These are phyloP conservation scores for Acrocephalus scirpaceus DNA, from an alignment of 2,797 vertebrate genomes.

Conservation along the genomic window DNA sequence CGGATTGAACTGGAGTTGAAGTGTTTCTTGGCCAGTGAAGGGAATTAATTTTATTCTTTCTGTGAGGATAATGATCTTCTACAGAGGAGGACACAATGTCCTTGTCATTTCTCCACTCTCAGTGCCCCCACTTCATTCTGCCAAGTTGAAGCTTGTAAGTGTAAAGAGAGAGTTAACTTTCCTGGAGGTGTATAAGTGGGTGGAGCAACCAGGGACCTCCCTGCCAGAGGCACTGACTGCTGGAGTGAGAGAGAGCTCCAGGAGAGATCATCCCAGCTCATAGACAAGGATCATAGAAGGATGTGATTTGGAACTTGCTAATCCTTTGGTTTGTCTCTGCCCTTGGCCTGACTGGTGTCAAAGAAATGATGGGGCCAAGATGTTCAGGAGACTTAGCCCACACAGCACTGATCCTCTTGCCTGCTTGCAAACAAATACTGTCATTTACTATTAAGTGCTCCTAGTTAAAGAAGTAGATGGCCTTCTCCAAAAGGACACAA, in stretches of 20 bases:
- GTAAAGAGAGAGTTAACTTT: background rate
- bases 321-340: background rate
- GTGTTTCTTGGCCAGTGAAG: background rate
- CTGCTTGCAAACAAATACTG: background rate
- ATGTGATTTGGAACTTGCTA: background rate
- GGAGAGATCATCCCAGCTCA: background rate
- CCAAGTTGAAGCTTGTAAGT: background rate
- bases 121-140: background rate
- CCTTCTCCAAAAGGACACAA: background rate
- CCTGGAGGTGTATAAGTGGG: background rate
- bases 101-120: background rate
- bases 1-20: constrained; percentile 11
- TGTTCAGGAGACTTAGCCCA: background rate
- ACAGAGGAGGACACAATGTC: background rate
- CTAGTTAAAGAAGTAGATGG: background rate
- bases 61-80: background rate
- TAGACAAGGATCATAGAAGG: background rate
- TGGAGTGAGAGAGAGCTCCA: background rate
- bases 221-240: background rate
- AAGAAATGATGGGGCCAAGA: background rate
- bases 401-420: background rate
- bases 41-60: constrained; percentile 22
- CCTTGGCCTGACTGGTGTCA: background rate
- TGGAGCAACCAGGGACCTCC: background rate
- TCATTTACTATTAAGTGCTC: background rate